These are phyloP conservation scores for Sinonovacula constricta DNA, from an alignment of 1,140 invertebrate genomes.

Conservation along the genomic window DNA sequence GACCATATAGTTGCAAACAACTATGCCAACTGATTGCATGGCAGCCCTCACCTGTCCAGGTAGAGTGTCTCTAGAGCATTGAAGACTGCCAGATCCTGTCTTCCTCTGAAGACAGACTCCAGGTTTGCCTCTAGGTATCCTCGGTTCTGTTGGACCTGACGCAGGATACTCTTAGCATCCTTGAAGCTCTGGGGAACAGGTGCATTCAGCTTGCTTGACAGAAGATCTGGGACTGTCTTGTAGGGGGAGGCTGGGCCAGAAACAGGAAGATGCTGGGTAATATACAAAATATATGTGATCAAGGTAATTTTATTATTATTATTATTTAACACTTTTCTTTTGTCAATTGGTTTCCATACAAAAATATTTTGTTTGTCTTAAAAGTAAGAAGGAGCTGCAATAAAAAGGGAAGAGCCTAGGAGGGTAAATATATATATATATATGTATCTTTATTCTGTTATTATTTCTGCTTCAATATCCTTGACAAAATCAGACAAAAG, in stretches of 20 bases:
- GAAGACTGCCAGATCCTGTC: slow-evolving; percentile 66
- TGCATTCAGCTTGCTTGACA: slow-evolving; percentile 39
- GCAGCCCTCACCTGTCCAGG: slow-evolving; percentile 61
- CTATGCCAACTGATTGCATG: too few relatives aligned
- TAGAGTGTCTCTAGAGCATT: slow-evolving; percentile 60
- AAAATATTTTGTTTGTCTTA: not conserved
- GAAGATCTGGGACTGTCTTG: slow-evolving; percentile 56
- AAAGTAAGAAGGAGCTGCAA: too few relatives aligned
- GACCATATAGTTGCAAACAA: too few relatives aligned
- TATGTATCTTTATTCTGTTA: too few relatives aligned
- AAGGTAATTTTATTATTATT: not conserved
- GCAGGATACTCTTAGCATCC: slow-evolving; percentile 65
- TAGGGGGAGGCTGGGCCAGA: slow-evolving; percentile 48
- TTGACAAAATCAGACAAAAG: too few relatives aligned
- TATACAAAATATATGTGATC: not conserved
- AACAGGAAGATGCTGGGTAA: slow-evolving; percentile 44
- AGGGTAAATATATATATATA: too few relatives aligned
- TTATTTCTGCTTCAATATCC: too few relatives aligned
- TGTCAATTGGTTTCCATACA: slow-evolving; percentile 3
- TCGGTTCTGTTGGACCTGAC: slow-evolving; percentile 59
- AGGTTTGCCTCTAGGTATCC: slow-evolving; percentile 69
- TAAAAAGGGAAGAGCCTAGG: too few relatives aligned
- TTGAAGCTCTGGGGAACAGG: slow-evolving; percentile 55
- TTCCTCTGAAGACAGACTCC: slow-evolving; percentile 61
- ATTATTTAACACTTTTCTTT: not conserved